Evolutionary conservation across 2,113 vertebrate species (phyloP).

Genomic region (Pseudorectes ferrugineus): DNA sequence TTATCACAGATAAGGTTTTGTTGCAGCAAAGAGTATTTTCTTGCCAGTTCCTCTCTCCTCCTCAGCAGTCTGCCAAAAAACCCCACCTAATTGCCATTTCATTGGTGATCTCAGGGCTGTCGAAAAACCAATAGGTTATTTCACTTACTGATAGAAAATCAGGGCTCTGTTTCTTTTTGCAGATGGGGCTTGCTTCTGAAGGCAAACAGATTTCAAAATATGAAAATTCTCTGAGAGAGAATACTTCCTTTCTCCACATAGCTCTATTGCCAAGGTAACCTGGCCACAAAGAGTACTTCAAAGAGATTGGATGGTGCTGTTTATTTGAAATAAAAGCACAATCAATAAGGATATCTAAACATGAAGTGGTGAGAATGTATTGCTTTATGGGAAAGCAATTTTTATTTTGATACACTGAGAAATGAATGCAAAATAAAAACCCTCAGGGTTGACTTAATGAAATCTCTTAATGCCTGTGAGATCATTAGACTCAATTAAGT

Average conservation of each 20-base stretch:
- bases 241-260: not conserved
- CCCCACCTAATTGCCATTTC: not conserved
- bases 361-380: not conserved
- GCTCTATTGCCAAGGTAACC: slow-evolving; percentile 1
- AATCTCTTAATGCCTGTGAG: not conserved
- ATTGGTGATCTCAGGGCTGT: not conserved
- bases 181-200: not conserved
- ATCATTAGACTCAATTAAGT: not conserved
- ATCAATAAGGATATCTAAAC: not conserved
- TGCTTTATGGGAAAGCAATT: not conserved
- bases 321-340: not conserved
- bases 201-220: not conserved
- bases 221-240: not conserved
- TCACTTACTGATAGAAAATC: not conserved
- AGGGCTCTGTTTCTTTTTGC: not conserved
- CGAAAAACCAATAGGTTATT: not conserved
- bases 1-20: not conserved
- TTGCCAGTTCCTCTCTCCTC: not conserved
- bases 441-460: not conserved
- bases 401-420: not conserved
- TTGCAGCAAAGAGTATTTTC: not conserved
- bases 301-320: not conserved
- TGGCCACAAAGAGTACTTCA: not conserved
- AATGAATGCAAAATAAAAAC: not conserved
- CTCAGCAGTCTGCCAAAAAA: not conserved